Base-by-base conservation (phyloP, 2,888 invertebrate species). In the Leucoma salicis region DNA sequence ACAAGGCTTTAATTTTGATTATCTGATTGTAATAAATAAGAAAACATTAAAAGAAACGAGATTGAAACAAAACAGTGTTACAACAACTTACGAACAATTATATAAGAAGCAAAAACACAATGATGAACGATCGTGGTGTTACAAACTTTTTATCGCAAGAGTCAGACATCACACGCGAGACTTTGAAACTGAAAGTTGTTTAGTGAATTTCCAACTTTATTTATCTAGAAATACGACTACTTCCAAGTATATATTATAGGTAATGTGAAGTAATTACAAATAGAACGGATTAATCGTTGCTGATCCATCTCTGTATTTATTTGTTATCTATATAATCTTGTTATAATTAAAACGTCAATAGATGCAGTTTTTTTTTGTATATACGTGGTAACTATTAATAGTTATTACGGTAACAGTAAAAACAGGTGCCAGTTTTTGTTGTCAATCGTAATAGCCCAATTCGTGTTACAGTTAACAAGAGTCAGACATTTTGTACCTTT, bases 141-240 rank as follows among this genome's bases (percentile, higher is more conserved):
- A 15, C 12, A 41, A 16, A 35, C 13, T 50, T 58, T 58, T 58
- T 48, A 48, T 37, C 44, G 31, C 42, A 35, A 54, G 38, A 39
- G 24, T 55, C 41, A 47, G 52, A 40, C 52, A 42, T 39, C 11
- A 16, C 62, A 62, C 62, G 62, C 62, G 42, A 62, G 46, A 18
- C 32, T 40, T 31, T 44, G 39, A 59, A 62, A 55, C 53, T 35
- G 59, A 62, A 59, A 62, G 62, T 53, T 34, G 45, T 31, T 36
- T 37, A 44, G 39, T 46, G n/a, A 25, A 59, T 51, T 57, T n/a
- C 45, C 27, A 37, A 42, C 43, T 50, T 46, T 54, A 53, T 52
- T 43, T 4, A 39, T 43, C 57, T 50, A 12, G 16, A 12, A 53
- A 57, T 57, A 57, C 38, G 31, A 15, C 28, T 11, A 12, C 16